Conservation (phyloP, 2,888 invertebrate genomes). For the Tortricodes alternella region DNA sequence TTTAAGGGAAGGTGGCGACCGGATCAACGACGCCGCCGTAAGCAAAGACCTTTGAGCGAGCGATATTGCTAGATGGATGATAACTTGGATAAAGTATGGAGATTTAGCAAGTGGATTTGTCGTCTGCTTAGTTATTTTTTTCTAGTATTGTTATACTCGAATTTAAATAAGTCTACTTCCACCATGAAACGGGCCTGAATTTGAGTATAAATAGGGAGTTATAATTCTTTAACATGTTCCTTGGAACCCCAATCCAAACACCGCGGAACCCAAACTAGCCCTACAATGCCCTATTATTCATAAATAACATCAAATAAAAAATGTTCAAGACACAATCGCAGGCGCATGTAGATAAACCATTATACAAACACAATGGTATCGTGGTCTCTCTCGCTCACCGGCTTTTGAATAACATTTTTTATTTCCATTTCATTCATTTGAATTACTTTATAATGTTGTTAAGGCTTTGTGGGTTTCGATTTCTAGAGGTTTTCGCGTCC, state of each 20-base stretch:
- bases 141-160: too few relatives aligned
- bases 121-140: too few relatives aligned
- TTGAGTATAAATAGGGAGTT: too few relatives aligned
- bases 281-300: conserved; percentile 57
- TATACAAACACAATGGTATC: conserved; percentile 73
- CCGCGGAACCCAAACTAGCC: conserved; percentile 23
- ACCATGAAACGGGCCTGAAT: too few relatives aligned
- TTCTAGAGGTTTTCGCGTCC: conserved; percentile 28
- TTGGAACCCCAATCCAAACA: conserved; percentile 4
- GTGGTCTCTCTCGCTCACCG: conserved; percentile 49
- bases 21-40: too few relatives aligned
- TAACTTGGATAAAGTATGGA: too few relatives aligned
- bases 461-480: conserved; percentile 42
- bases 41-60: too few relatives aligned
- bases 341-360: conserved; percentile 74
- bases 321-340: conserved; percentile 69
- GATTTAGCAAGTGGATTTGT: too few relatives aligned
- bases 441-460: conserved; percentile 59
- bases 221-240: neutral
- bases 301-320: conserved; percentile 71
- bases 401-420: conserved; percentile 47
- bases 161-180: too few relatives aligned
- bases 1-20: too few relatives aligned
- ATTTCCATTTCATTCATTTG: conserved; percentile 54
- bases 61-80: too few relatives aligned